These are phyloP conservation scores for Eurois occulta DNA, from an alignment of 2,888 invertebrate species.

Conservation along the genomic window DNA sequence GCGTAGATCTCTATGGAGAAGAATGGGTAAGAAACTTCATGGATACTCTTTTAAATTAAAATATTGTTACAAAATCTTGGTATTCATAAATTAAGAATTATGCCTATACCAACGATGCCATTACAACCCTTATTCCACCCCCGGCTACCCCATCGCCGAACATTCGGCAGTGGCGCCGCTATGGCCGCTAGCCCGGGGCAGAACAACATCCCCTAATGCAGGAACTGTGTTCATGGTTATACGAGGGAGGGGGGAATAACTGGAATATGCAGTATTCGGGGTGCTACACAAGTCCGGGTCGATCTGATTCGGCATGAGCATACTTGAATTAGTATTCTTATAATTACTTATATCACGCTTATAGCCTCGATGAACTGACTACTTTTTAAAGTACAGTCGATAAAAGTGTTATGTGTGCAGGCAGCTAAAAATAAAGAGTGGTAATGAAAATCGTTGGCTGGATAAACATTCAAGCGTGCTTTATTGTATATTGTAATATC, in stretches of 20 bases:
- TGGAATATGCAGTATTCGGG: conserved; percentile 16
- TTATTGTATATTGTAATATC: too few species aligned
- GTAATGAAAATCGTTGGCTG: background rate
- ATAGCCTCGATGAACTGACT: background rate
- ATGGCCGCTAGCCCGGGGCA: conserved; percentile 37
- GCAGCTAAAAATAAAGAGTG: background rate
- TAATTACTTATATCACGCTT: background rate
- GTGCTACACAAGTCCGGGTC: background rate
- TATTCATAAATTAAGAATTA: background rate
- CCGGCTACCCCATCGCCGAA: conserved; percentile 26
- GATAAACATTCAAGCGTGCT: too few species aligned
- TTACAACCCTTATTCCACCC: conserved; percentile 40
- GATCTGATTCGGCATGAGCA: background rate
- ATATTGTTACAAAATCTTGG: too few species aligned
- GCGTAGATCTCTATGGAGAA: too few species aligned
- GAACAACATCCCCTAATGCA: conserved; percentile 60
- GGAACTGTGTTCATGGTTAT: conserved; percentile 53
- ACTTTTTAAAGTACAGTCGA: background rate
- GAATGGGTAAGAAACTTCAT: too few species aligned
- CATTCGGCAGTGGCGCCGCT: conserved; percentile 38
- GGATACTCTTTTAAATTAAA: too few species aligned
- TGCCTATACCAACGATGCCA: background rate
- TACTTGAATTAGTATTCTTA: background rate
- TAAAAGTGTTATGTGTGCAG: background rate
- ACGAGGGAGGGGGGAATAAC: background rate